Base-by-base conservation (phyloP, 2,888 invertebrate genomes). In the Ornithoptera priamus region DNA sequence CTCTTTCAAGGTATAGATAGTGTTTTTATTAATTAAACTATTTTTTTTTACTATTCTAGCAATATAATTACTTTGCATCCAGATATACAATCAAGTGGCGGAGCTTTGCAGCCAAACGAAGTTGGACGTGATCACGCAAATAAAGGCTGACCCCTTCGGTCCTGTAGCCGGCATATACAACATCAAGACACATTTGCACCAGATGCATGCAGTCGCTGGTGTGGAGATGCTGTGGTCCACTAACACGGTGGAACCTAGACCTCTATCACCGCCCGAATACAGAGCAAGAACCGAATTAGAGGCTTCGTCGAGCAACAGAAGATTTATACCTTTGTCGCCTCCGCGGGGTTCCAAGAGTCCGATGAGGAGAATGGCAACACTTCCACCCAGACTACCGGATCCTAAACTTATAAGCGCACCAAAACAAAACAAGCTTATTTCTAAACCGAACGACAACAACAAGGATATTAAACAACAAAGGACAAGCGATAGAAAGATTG, bases 101-200 rank as follows among this genome's bases (percentile, higher is more conserved):
- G 90, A 90, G 67, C 76, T 94, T 2, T 82, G 90, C 72, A 83
- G 91, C 12, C 83, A 90, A 59, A 81, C 89, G 1, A 75, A 88
- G 0, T 81, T 86, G 46, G 91, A 91, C 61, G 86, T 94, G 10
- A 87, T 90, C 36, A 84, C 90, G 3, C 88, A 92, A 72, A 85
- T 95, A 53, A 89, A 89, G 66, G 87, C 89, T 0, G 93, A 94
- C 69, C 94, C 94, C 0, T 94, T 93, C 76, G 94, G 94, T 1
- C 83, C 93, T 30, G 77, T 93, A 22, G 94, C 93, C 4, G 95
- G 94, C 66, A 94, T 95, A 78, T 95, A 93, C 84, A 95, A 95
- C 82, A 94, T 95, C 70, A 87, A 94, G 74, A 85, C 82, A 6
- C 92, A 91, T 71, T 75, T 86, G 10, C 82, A 80, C 22, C 90